A percentile compares a stretch with the other conserved stretches of the same genome.
Evolutionary conservation across 2,797 vertebrate genomes (phyloP).

Genomic region (Danionella dracula): DNA sequence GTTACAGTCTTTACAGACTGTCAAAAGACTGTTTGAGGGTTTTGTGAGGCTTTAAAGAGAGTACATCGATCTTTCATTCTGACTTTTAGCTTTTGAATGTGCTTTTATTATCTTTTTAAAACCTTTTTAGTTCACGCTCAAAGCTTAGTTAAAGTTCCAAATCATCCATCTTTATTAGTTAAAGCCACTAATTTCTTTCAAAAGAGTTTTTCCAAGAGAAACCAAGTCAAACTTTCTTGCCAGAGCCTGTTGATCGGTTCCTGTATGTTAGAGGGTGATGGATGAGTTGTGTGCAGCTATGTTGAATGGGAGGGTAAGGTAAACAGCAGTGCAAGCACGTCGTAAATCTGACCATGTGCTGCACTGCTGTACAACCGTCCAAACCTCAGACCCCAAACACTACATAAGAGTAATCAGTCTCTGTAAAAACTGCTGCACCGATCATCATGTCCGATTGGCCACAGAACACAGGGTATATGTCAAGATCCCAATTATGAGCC

Average conservation of each 20-base stretch:
- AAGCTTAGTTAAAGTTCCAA: neutral
- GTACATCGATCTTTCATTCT: no score
- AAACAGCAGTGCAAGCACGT: constrained; percentile 33
- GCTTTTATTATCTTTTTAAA: no score
- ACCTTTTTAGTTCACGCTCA: no score
- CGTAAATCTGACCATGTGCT: constrained; percentile 35
- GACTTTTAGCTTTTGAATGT: no score
- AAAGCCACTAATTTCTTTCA: neutral
- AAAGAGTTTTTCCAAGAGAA: constrained; percentile 8
- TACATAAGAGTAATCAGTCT: constrained; percentile 17
- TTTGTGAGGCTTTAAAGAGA: no score
- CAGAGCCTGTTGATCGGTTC: constrained; percentile 36
- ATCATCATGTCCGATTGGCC: constrained; percentile 1
- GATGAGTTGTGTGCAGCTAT: constrained; percentile 25
- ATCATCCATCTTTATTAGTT: constrained; percentile 1
- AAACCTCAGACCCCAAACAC: constrained; percentile 24
- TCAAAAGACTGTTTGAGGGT: no score
- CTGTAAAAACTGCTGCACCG: neutral
- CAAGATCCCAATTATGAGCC: neutral
- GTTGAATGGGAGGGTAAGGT: constrained; percentile 32
- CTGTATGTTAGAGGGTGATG: constrained; percentile 43
- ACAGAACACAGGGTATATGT: neutral
- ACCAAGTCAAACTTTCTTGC: neutral
- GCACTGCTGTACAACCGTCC: neutral
- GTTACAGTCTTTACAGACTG: no score